Base-by-base conservation (phyloP, 2,797 vertebrate species). In the Setipinna tenuifilis region DNA sequence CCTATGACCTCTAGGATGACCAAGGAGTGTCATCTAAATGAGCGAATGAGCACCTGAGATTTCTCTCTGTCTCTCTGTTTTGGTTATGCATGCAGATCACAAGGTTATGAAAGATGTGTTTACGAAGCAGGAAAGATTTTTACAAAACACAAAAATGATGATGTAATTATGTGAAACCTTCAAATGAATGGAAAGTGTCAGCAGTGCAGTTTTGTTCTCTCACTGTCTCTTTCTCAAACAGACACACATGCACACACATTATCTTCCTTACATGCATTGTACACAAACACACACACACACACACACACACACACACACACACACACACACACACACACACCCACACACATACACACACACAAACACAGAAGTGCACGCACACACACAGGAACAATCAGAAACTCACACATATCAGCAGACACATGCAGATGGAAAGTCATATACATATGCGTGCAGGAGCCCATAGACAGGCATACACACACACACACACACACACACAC, bases 131-230 rank as follows among this genome's bases (percentile, higher is more conserved):
- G 71, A 78, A 44, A 41, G 31, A 44, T 78, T 78, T 78, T 41
- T 41, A 78, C 35, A 19, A 71, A 61, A 62, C 44, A 46, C 80
- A 83, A 90, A 81, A 86, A 78, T 89, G 88, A 87, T 94, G 92
- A 94, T 94, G 93, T 91, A 94, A 95, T 93, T 90, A 89, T 90
- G 83, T 91, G 93, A 93, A 95, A 94, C 92, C 83, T 35, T 81
- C 75, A 54, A 54, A 86, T 91, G 90, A 92, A 93, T 91, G 85
- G 89, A 87, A 88, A 81, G 44, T 87, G 88, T 85, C 68, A 35
- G 87, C 80, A 17, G 44, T 57, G 75, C 48, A 84, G 61, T 81
- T 78, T 78, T 78, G 6, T 78, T 61, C 88, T 90, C 87, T 88
- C 61, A 6, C 81, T 65, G 88, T 89, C 82, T 86, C 23, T 78